Conservation (phyloP, 2,797 vertebrate genomes). For the Centroberyx gerrardi region DNA sequence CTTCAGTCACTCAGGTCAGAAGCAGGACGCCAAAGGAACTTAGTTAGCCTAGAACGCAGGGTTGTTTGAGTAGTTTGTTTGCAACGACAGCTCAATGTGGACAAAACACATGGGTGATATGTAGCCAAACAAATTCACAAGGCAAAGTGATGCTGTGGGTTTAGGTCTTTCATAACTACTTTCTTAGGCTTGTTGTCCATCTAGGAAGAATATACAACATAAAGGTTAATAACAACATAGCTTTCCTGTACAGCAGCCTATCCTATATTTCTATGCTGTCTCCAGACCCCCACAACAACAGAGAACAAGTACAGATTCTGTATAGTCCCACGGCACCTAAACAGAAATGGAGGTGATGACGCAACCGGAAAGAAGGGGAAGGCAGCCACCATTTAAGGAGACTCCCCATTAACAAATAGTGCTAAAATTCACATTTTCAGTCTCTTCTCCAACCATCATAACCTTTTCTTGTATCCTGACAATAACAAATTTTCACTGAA, state of each 20-base stretch:
- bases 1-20: background rate
- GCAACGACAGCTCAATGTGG: constrained; percentile 4
- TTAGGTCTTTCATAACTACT: background rate
- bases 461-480: too few relatives aligned
- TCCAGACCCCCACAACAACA: background rate
- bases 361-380: too few relatives aligned
- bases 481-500: background rate
- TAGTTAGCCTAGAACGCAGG: background rate
- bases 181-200: background rate
- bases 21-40: background rate
- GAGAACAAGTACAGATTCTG: background rate
- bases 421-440: too few relatives aligned
- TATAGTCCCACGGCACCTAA: too few relatives aligned
- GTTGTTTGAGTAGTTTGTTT: background rate
- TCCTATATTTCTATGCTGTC: background rate
- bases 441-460: too few relatives aligned
- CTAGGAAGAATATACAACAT: background rate
- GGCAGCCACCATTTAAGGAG: too few relatives aligned
- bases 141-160: background rate
- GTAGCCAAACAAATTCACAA: background rate
- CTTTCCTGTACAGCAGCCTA: background rate
- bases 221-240: background rate
- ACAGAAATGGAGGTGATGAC: too few relatives aligned
- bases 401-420: too few relatives aligned
- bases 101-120: background rate